These are phyloP conservation scores for Notamacropus eugenii DNA, from an alignment of 2,797 vertebrate genomes.

Conservation along the genomic window DNA sequence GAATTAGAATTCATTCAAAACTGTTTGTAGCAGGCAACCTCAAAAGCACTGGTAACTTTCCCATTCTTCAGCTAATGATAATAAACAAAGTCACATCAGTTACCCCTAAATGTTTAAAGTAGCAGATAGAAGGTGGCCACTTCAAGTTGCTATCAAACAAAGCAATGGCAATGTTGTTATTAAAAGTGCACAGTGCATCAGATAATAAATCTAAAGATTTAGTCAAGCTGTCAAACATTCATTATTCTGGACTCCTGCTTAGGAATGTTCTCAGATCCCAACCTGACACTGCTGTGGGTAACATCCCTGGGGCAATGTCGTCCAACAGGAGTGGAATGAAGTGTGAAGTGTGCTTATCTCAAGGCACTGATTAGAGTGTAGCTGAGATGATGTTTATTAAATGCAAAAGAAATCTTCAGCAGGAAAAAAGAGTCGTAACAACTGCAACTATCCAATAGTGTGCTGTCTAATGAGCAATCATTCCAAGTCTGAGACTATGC, in stretches of 20 bases:
- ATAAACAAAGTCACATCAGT: slow-evolving; percentile 55
- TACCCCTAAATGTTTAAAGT: slow-evolving; percentile 41
- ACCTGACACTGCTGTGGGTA: background rate
- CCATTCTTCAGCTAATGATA: slow-evolving; percentile 19
- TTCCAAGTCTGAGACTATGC: background rate
- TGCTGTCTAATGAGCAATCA: background rate
- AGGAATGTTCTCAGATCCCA: slow-evolving; percentile 60
- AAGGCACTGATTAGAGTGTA: background rate
- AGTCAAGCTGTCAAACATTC: slow-evolving; percentile 62
- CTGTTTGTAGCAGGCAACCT: slow-evolving; percentile 46
- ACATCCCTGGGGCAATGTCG: background rate
- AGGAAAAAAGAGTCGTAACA: slow-evolving; percentile 6
- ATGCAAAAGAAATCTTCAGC: background rate
- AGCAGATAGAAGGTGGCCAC: slow-evolving; percentile 28
- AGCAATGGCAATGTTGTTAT: slow-evolving; percentile 54
- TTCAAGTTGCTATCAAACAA: slow-evolving; percentile 49
- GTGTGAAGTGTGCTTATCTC: slow-evolving; percentile 28
- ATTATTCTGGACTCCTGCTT: slow-evolving; percentile 51
- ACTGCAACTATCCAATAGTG: fast-evolving
- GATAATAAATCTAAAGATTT: slow-evolving; percentile 68
- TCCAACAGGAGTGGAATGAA: slow-evolving; percentile 36
- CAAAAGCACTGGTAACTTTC: slow-evolving; percentile 48
- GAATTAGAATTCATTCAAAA: slow-evolving; percentile 44
- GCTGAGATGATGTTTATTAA: background rate
- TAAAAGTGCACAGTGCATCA: slow-evolving; percentile 51